phyloP scores from a whole-genome alignment of 2,888 invertebrate species.

The Caenorhabditis parvicauda region DNA sequence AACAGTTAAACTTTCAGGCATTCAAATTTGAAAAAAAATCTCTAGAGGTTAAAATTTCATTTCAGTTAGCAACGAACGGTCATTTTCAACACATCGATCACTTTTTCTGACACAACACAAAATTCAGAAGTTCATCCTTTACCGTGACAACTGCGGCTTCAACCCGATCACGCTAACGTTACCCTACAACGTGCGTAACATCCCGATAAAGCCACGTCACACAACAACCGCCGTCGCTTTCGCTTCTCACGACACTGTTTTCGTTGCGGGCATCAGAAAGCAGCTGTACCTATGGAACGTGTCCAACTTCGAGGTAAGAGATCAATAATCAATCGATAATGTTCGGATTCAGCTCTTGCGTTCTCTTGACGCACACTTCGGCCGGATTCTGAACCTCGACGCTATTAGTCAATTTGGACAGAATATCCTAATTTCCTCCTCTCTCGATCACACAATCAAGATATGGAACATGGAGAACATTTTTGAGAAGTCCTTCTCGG shows the following conservation, averaged over 20 bases:
- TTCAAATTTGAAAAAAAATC: no score
- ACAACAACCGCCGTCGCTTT: conserved; percentile 84
- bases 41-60: no score
- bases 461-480: conserved; percentile 96
- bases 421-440: conserved; percentile 80
- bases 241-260: conserved; percentile 83
- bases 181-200: conserved; percentile 52
- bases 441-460: conserved; percentile 94
- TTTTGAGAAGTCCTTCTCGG: conserved; percentile 92
- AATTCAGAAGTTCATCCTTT: conserved; percentile 40
- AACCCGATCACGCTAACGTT: conserved; percentile 31
- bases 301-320: conserved; percentile 62
- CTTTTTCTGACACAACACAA: not conserved
- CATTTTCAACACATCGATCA: not conserved
- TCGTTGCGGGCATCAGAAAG: conserved; percentile 90
- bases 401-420: conserved; percentile 78
- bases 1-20: no score
- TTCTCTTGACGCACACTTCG: conserved; percentile 92
- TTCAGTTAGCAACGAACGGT: no score
- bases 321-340: not conserved
- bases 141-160: conserved; percentile 26
- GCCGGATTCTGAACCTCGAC: conserved; percentile 86
- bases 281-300: conserved; percentile 91
- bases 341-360: conserved; percentile 72
- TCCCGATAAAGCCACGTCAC: conserved; percentile 74